phyloP scores from a whole-genome alignment of 2,888 invertebrate genomes.

The Drosophila paranaensis region DNA sequence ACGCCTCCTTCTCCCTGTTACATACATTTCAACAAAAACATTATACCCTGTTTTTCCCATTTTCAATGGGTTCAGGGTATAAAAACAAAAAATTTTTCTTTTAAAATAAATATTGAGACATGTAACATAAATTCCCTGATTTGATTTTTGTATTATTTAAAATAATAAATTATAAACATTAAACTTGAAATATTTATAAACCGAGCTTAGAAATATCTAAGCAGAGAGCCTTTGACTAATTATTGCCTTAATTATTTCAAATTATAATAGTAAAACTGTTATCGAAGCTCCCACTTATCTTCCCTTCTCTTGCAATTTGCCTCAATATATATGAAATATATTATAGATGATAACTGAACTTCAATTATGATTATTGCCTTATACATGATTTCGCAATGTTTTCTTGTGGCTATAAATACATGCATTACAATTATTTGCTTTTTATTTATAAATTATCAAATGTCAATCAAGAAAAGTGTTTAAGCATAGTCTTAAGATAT shows the following conservation, averaged over 20 bases:
- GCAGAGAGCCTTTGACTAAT: not conserved
- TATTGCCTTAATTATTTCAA: not conserved
- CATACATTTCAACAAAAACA: no score
- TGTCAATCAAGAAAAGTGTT: conserved; percentile 36
- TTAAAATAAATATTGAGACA: no score
- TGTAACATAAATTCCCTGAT: no score
- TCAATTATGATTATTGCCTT: conserved; percentile 23
- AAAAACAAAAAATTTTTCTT: no score
- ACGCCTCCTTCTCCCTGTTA: no score
- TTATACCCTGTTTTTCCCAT: no score
- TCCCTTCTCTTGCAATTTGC: not conserved
- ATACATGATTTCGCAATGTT: conserved; percentile 13
- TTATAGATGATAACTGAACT: not conserved
- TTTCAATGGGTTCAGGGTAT: no score
- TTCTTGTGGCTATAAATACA: conserved; percentile 34
- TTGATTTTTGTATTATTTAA: not conserved
- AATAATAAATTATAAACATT: not conserved
- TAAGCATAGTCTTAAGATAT: conserved; percentile 18
- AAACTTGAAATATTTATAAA: not conserved
- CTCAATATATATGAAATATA: conserved; percentile 3
- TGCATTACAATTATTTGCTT: conserved; percentile 20
- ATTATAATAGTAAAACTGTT: not conserved
- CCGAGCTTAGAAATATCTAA: no score
- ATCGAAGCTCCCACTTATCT: conserved; percentile 4
- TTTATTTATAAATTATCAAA: conserved; percentile 23